Evolutionary conservation across 37 sponge, comb jelly and placozoan species (phyloP).

Genomic region (Ianthella basta): DNA sequence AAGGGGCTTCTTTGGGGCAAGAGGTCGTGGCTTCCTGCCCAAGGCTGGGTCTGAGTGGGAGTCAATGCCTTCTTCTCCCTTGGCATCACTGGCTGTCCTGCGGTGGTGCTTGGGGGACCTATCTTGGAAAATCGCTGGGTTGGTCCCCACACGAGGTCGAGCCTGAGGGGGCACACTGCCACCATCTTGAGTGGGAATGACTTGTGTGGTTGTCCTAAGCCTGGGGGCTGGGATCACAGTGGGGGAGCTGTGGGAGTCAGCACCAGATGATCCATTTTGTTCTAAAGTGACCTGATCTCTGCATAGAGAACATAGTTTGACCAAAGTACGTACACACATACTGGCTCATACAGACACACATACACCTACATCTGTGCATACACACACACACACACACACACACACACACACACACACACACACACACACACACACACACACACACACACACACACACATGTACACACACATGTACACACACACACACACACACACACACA

Average conservation of each 20-base stretch:
- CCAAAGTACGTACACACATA: no score
- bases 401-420: slow-evolving; percentile 8
- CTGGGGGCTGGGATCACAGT: no score
- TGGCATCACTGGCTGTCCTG: slow-evolving; percentile 10
- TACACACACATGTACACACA: slow-evolving; percentile 7
- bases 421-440: neutral
- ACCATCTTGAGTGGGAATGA: neutral
- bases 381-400: slow-evolving; percentile 29
- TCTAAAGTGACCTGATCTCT: no score
- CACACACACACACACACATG: neutral
- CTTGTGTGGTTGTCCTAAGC: no score
- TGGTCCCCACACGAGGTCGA: slow-evolving; percentile 1
- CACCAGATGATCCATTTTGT: no score
- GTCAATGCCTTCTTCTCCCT: neutral
- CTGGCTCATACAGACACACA: slow-evolving; percentile 14
- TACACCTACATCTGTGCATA: neutral
- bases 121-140: neutral
- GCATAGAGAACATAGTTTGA: no score
- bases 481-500: neutral
- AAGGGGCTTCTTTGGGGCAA: neutral
- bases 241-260: no score
- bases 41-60: neutral
- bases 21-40: slow-evolving; percentile 1
- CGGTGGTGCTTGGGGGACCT: slow-evolving; percentile 20
- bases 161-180: neutral